phyloP scores from a whole-genome alignment of 2,797 vertebrate genomes.

The Echeneis naucrates region DNA sequence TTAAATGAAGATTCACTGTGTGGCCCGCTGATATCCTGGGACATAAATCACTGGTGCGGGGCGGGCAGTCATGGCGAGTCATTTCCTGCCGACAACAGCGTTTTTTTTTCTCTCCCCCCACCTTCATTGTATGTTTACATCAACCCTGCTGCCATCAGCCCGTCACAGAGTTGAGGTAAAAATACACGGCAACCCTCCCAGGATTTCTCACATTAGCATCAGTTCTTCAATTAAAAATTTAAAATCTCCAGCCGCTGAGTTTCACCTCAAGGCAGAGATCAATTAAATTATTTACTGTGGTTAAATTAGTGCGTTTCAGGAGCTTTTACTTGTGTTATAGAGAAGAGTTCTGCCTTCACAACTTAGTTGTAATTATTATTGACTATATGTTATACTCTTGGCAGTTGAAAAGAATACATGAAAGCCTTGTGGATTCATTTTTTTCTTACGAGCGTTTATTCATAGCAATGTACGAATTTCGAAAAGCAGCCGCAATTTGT shows the following conservation, averaged over 20 bases:
- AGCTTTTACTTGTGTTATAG: not conserved
- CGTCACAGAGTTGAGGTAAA: constrained; percentile 20
- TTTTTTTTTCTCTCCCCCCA: constrained; percentile 2
- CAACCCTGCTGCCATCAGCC: constrained; percentile 26
- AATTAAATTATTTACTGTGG: not conserved
- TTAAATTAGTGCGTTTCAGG: not conserved
- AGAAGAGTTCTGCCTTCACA: not conserved
- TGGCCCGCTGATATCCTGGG: constrained; percentile 58
- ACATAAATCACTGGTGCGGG: constrained; percentile 63
- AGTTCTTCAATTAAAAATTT: not conserved
- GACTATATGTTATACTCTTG: not conserved
- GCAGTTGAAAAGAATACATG: not conserved
- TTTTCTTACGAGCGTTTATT: not conserved
- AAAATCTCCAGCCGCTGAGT: not conserved
- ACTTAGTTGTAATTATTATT: not conserved
- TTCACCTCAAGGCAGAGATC: not conserved
- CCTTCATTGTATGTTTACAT: constrained; percentile 41
- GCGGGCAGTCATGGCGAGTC: constrained; percentile 66
- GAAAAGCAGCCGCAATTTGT: not conserved
- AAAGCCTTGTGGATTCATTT: not conserved
- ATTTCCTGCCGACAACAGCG: constrained; percentile 61
- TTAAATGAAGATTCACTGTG: constrained; percentile 65
- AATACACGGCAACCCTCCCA: constrained; percentile 23
- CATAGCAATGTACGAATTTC: not conserved
- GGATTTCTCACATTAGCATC: not conserved